Evolutionary conservation across 2,797 vertebrate species (phyloP).

Genomic region (Chlorospingus flavigularis): DNA sequence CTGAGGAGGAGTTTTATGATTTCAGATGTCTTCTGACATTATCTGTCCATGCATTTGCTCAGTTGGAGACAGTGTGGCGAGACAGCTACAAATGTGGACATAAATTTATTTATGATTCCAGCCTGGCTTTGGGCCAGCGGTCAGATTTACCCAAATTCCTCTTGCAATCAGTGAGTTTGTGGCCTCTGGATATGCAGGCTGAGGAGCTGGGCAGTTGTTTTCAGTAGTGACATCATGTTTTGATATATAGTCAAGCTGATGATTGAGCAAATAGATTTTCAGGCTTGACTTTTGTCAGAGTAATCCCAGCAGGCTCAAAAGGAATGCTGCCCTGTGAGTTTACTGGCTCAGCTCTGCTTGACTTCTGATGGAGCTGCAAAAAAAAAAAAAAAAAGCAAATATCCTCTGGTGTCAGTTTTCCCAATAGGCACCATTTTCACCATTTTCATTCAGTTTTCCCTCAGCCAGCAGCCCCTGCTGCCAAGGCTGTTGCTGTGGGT

Average conservation of each 20-base stretch:
- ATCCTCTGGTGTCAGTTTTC: background rate
- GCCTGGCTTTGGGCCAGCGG: background rate
- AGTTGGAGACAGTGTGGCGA: background rate
- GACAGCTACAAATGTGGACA: background rate
- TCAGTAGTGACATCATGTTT: background rate
- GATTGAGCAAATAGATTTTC: background rate
- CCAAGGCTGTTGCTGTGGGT: background rate
- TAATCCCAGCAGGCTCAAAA: conserved; percentile 12
- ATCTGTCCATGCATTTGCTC: background rate
- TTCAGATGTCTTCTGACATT: background rate
- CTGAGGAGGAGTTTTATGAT: background rate
- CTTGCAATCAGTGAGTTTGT: background rate
- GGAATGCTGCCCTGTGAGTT: conserved; percentile 14
- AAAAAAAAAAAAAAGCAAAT: background rate
- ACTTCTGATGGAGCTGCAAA: background rate
- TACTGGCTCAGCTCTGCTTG: background rate
- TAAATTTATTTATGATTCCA: conserved; percentile 5
- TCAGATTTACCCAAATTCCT: background rate
- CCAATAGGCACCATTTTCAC: background rate
- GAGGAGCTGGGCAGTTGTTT: background rate
- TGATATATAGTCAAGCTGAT: background rate
- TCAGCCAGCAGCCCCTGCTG: background rate
- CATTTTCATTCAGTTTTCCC: conserved; percentile 25
- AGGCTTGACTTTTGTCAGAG: background rate
- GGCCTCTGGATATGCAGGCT: background rate